These are phyloP conservation scores for Protomyctophum bolini DNA, from an alignment of 2,113 vertebrate genomes.

Conservation along the genomic window DNA sequence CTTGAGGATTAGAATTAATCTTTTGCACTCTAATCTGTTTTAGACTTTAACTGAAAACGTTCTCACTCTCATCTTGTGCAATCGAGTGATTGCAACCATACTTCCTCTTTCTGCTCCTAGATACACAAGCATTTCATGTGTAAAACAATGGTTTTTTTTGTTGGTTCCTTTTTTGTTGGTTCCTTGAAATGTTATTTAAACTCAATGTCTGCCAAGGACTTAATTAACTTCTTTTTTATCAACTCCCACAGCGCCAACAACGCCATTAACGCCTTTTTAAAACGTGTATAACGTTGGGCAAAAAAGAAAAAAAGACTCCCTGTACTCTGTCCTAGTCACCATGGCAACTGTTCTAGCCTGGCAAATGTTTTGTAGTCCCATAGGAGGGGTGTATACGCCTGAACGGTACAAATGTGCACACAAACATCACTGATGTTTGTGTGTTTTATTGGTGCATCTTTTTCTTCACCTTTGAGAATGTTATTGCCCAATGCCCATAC, in stretches of 20 bases:
- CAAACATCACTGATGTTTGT: constrained; percentile 24
- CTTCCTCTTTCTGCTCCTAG: not conserved
- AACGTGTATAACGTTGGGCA: not conserved
- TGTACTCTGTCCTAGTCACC: constrained; percentile 47
- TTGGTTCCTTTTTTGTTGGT: constrained; percentile 15
- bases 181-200: constrained; percentile 3
- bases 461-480: not conserved
- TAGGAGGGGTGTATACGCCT: constrained; percentile 16
- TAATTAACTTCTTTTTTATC: too few species aligned
- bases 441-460: not conserved
- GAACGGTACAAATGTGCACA: constrained; percentile 43
- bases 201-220: too few species aligned
- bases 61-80: constrained; percentile 5
- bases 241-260: too few species aligned
- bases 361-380: constrained; percentile 55
- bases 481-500: constrained; percentile 26
- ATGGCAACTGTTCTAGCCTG: constrained; percentile 64
- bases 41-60: not conserved
- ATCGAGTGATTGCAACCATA: constrained; percentile 18
- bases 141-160: constrained; percentile 19
- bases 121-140: constrained; percentile 39
- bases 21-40: not conserved
- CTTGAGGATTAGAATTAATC: constrained; percentile 3
- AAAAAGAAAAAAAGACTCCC: constrained; percentile 31
- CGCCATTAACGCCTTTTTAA: too few species aligned